Evolutionary conservation across 1,140 invertebrate genomes (phyloP).

Genomic region (Sitobion miscanthi): DNA sequence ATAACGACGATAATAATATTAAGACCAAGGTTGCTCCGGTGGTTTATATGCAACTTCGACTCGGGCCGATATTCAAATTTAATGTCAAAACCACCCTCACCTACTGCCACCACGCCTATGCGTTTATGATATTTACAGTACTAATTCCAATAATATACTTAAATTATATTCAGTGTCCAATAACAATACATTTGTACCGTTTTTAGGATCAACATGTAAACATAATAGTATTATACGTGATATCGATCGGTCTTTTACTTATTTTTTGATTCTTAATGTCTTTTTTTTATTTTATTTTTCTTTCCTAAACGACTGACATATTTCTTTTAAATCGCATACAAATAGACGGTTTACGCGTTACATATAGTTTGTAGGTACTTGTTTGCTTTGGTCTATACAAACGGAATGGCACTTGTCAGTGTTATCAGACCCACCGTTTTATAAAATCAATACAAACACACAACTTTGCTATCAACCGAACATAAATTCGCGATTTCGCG

Average conservation of each 20-base stretch:
- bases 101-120: rapidly evolving
- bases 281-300: not conserved
- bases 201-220: not conserved
- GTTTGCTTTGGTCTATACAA: not conserved
- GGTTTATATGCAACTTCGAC: too few species aligned
- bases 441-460: slow-evolving; percentile 5
- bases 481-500: not conserved
- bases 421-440: not conserved
- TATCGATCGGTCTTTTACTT: not conserved
- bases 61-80: not conserved
- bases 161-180: not conserved
- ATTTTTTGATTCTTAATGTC: not conserved
- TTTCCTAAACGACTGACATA: not conserved
- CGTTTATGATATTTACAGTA: not conserved
- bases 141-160: not conserved
- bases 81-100: not conserved
- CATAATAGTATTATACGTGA: not conserved
- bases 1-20: too few species aligned
- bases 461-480: not conserved
- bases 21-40: too few species aligned
- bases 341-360: not conserved
- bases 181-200: not conserved
- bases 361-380: slow-evolving; percentile 7
- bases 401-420: not conserved
- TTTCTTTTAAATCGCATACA: slow-evolving; percentile 13